Conservation (phyloP, 1,140 invertebrate genomes). For the Cydia strobilella region DNA sequence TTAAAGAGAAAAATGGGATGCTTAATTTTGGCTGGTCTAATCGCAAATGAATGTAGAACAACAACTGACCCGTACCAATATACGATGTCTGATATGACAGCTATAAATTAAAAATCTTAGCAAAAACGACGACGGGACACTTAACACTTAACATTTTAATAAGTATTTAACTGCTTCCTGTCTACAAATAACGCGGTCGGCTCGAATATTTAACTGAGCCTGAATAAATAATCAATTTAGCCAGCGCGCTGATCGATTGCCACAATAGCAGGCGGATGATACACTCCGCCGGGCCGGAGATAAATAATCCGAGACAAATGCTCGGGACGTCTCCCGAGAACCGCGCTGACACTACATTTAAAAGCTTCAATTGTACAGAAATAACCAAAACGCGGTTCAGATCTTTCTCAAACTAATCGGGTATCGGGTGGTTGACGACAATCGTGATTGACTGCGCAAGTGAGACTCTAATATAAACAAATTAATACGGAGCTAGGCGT, state of each 20-base stretch:
- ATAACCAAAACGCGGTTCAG: slow-evolving; percentile 78
- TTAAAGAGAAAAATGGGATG: neutral
- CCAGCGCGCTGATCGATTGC: slow-evolving; percentile 73
- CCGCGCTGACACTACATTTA: slow-evolving; percentile 78
- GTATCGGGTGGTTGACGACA: slow-evolving; percentile 74
- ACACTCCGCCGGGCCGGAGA: slow-evolving; percentile 70
- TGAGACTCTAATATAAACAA: slow-evolving; percentile 79
- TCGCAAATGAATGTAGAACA: neutral
- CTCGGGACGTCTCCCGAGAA: slow-evolving; percentile 73
- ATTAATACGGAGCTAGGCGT: slow-evolving; percentile 71
- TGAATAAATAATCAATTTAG: slow-evolving; percentile 78
- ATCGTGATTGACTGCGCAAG: slow-evolving; percentile 77
- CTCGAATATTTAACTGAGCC: slow-evolving; percentile 72
- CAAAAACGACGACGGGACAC: slow-evolving; percentile 48
- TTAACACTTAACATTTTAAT: slow-evolving; percentile 54
- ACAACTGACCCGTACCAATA: neutral
- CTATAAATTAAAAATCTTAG: slow-evolving; percentile 52
- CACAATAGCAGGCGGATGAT: slow-evolving; percentile 74
- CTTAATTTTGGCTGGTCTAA: neutral
- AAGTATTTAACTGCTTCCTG: slow-evolving; percentile 65
- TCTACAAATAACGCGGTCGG: slow-evolving; percentile 69
- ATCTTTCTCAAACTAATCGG: slow-evolving; percentile 78
- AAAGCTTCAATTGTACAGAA: slow-evolving; percentile 79
- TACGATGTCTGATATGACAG: neutral
- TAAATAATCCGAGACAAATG: slow-evolving; percentile 79